Percentiles rank a stretch among this genome's conserved stretches.
Evolutionary conservation across 2,113 vertebrate species (phyloP).

Genomic region (Salvelinus alpinus): DNA sequence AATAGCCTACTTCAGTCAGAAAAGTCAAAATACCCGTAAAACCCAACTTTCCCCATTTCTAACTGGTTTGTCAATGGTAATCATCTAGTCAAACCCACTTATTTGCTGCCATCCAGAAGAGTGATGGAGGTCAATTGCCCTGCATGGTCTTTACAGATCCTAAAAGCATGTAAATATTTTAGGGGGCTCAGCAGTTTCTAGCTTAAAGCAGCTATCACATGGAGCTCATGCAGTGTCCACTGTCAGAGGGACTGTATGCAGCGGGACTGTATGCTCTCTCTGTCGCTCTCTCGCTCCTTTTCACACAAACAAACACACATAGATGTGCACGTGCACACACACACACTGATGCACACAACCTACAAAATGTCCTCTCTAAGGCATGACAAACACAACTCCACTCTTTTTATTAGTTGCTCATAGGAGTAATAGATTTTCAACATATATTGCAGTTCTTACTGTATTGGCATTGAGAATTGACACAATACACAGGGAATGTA

Average conservation of each 20-base stretch:
- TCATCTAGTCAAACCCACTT: background rate
- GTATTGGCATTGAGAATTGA: too few species aligned
- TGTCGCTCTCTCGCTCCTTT: background rate
- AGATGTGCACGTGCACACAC: background rate
- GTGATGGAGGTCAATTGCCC: background rate
- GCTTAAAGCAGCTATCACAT: too few species aligned
- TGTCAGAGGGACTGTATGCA: background rate
- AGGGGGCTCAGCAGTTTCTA: too few species aligned
- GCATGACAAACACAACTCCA: too few species aligned
- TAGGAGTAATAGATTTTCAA: too few species aligned
- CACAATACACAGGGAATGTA: too few species aligned
- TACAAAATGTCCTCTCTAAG: too few species aligned
- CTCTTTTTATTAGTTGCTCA: too few species aligned
- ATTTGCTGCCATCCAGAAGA: background rate
- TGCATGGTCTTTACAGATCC: background rate
- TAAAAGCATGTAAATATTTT: background rate
- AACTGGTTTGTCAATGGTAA: background rate
- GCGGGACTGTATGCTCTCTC: background rate
- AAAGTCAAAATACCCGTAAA: background rate
- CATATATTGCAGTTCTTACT: too few species aligned
- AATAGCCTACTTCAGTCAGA: too few species aligned
- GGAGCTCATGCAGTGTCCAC: too few species aligned
- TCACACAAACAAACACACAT: background rate
- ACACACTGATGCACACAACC: too few species aligned
- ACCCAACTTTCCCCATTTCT: background rate